A percentile compares a stretch with the other conserved stretches of the same genome.
These are phyloP conservation scores for Drosophila santomea DNA, from an alignment of 1,140 invertebrate genomes.

Conservation along the genomic window DNA sequence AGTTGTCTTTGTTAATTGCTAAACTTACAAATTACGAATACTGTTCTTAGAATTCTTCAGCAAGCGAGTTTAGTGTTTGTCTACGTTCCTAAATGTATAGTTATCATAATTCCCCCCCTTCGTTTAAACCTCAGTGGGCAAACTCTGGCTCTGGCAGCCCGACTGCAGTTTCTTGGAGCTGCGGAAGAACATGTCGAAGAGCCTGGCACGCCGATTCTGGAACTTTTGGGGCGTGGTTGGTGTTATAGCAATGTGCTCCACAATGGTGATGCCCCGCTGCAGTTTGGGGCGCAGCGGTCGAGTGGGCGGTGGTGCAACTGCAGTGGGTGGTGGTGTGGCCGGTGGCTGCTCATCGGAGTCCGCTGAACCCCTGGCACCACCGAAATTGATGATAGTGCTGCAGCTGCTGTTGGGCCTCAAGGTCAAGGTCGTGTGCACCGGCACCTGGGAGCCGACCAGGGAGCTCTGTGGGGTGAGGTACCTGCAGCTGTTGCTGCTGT, in stretches of 20 bases:
- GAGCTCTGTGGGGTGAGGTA: slow-evolving; percentile 77
- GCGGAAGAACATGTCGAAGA: slow-evolving; percentile 78
- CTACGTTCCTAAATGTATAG: slow-evolving; percentile 18
- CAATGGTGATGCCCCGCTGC: slow-evolving; percentile 71
- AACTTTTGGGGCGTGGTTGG: slow-evolving; percentile 64
- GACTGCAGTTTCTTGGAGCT: slow-evolving; percentile 75
- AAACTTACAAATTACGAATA: slow-evolving; percentile 76
- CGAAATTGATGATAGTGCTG: slow-evolving; percentile 81
- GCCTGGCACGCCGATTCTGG: slow-evolving; percentile 54
- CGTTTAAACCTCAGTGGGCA: slow-evolving; percentile 69
- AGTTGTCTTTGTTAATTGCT: slow-evolving; percentile 53
- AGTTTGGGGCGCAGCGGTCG: slow-evolving; percentile 57
- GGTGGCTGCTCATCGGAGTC: slow-evolving; percentile 63
- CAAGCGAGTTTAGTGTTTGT: slow-evolving; percentile 57
- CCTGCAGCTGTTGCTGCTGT: slow-evolving; percentile 74
- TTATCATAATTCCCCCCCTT: slow-evolving; percentile 1
- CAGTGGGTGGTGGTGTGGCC: slow-evolving; percentile 39
- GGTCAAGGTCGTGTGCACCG: slow-evolving; percentile 59
- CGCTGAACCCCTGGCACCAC: slow-evolving; percentile 40
- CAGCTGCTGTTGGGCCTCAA: slow-evolving; percentile 76
- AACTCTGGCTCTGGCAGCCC: slow-evolving; percentile 55
- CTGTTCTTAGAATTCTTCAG: slow-evolving; percentile 82
- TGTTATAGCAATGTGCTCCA: slow-evolving; percentile 72
- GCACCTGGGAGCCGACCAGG: slow-evolving; percentile 55
- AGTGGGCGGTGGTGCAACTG: neutral